Base-by-base conservation (phyloP, 64 coral and sea anemone genomes). In the Montipora foliosa region DNA sequence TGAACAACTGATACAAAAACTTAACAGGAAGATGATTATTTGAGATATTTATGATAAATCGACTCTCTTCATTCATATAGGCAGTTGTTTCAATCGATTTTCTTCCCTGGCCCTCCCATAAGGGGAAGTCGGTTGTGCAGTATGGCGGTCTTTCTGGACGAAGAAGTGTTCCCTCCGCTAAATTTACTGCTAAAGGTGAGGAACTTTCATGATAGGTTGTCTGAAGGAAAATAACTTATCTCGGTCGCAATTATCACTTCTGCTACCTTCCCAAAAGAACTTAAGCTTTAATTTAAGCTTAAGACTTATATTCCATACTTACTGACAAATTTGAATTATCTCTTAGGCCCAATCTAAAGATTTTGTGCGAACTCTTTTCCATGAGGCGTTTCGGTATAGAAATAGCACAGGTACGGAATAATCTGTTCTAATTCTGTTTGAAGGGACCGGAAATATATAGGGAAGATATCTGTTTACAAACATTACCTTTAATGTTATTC, bases 321-420 rank as follows among this genome's bases (percentile, higher is more conserved):
- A 8, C 6, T 37, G 44, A 75, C 5, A 9, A 20, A 46, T 37
- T 29, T 29, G 21, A 10, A 19, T 60, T n/a, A n/a, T 24, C n/a
- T 67, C 37, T 16, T 82, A 98, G 97, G 97, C 97, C 15, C 92
- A 99, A 52, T 99, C 97, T 6, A 99, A 99, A 87, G 97, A 99
- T 92, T 52, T 99, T 68, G 97, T 99, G 12, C 85, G 81, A 19
- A 96, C 93, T 8, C 79, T 96, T 73, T 92, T 99, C 16, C 91
- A 99, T 5, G 97, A 99, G 79, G 97, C 91, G 46, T 99, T 94
- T 61, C 83, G 83, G 6, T 92, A 99, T 79, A 96, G 97, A 86
- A 92, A 90, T 80, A 87, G 71, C 47, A 50, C 82, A 91, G 97
- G 97, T 97, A 25, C 14, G 50, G 74, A 24, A 2, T 82, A 5